These are phyloP conservation scores for Scylla paramamosain DNA, from an alignment of 1,140 invertebrate genomes.

Conservation along the genomic window DNA sequence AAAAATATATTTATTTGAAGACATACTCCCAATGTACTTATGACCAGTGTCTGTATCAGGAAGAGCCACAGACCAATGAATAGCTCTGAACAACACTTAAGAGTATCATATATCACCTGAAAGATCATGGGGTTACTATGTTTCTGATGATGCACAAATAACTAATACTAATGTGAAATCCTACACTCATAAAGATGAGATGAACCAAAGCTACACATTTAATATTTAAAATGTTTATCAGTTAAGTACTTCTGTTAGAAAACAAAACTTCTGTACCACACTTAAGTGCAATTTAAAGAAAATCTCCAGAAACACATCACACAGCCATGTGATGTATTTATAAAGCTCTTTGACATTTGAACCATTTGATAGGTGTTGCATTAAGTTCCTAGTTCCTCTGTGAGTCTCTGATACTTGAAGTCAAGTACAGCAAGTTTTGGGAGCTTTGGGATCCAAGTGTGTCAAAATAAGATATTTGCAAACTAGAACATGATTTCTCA, in stretches of 20 bases:
- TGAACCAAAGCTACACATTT: neutral
- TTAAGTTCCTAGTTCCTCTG: neutral
- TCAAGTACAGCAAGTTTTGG: neutral
- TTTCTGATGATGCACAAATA: constrained; percentile 14
- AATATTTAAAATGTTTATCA: neutral
- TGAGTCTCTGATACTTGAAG: neutral
- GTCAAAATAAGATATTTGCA: neutral
- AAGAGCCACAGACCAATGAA: neutral
- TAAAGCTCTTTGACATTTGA: constrained; percentile 4
- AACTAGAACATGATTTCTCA: neutral
- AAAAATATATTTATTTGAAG: constrained; percentile 15
- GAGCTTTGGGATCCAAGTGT: neutral
- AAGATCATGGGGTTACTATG: constrained; percentile 22
- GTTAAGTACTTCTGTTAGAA: neutral
- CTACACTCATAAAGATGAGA: neutral
- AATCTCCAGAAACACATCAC: neutral
- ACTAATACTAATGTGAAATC: constrained; percentile 11
- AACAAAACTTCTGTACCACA: neutral
- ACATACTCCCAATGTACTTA: neutral
- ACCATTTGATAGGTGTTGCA: neutral
- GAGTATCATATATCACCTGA: neutral
- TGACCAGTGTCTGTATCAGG: neutral
- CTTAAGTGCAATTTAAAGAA: neutral
- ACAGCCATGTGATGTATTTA: neutral
- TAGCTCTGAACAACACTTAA: neutral